Conservation (phyloP, 2,113 vertebrate species). For the Chrysemys picta region DNA sequence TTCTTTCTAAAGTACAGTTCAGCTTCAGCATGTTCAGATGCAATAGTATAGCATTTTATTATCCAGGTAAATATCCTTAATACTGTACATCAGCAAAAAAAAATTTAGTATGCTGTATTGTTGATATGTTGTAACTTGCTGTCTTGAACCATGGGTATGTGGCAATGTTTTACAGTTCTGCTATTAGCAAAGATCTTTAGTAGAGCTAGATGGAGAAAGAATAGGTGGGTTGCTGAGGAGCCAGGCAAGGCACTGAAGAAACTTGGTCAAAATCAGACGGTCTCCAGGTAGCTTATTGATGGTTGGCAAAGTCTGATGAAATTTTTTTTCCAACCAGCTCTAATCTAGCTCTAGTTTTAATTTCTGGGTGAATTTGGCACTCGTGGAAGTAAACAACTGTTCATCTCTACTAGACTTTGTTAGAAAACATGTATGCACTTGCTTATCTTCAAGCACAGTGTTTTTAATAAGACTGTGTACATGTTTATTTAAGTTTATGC, state of each 20-base stretch:
- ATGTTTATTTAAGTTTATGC: not conserved
- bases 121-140: constrained; percentile 50
- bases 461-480: rapidly evolving
- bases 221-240: not conserved
- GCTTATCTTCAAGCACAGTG: not conserved
- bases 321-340: not conserved
- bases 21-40: constrained; percentile 41
- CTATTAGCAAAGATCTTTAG: not conserved
- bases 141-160: not conserved
- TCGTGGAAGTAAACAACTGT: not conserved
- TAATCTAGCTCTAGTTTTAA: not conserved
- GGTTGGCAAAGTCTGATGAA: not conserved
- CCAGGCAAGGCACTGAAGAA: not conserved
- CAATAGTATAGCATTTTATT: not conserved
- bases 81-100: constrained; percentile 19
- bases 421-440: not conserved
- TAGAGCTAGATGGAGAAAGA: not conserved
- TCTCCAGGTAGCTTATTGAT: not conserved
- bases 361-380: not conserved
- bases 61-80: not conserved
- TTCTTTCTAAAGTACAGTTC: not conserved
- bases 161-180: not conserved
- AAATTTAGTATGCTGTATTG: not conserved
- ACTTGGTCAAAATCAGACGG: not conserved
- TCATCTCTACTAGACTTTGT: not conserved